These are phyloP conservation scores for Tinea semifulvella DNA, from an alignment of 2,888 invertebrate genomes.

Conservation along the genomic window DNA sequence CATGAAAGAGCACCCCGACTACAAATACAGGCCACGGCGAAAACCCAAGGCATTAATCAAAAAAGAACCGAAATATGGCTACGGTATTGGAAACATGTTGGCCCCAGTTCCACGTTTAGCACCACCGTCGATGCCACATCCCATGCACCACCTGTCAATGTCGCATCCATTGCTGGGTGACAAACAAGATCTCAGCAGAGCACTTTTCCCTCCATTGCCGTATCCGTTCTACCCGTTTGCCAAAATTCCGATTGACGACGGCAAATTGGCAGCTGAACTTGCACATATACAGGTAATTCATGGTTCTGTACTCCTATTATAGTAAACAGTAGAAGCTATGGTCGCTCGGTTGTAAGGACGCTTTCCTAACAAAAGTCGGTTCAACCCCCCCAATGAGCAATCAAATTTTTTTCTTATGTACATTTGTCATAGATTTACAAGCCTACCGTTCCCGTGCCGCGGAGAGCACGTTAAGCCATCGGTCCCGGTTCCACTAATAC, in stretches of 20 bases:
- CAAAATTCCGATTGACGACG: conserved; percentile 62
- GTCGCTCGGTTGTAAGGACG: too few relatives aligned
- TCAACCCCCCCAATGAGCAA: too few relatives aligned
- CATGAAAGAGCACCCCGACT: conserved; percentile 94
- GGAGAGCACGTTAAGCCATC: too few relatives aligned
- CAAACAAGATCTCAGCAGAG: conserved; percentile 73
- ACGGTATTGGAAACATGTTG: conserved; percentile 71
- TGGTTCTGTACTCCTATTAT: too few relatives aligned
- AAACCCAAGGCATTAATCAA: conserved; percentile 88
- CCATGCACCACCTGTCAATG: conserved; percentile 51
- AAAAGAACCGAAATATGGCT: conserved; percentile 79
- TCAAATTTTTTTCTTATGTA: too few relatives aligned
- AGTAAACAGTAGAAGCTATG: too few relatives aligned
- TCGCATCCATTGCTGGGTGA: conserved; percentile 60
- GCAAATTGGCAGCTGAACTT: conserved; percentile 73
- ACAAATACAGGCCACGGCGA: conserved; percentile 88
- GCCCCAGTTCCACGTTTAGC: conserved; percentile 65
- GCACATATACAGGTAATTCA: conserved; percentile 67
- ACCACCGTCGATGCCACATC: conserved; percentile 46
- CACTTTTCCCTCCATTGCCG: conserved; percentile 75
- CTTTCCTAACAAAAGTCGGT: too few relatives aligned
- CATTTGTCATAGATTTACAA: too few relatives aligned
- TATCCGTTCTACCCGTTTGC: conserved; percentile 76
- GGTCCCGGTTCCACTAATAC: too few relatives aligned
- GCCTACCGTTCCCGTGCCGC: too few relatives aligned